Base-by-base conservation (phyloP, 2,113 vertebrate species). In the Sinocyclocheilus anophthalmus region DNA sequence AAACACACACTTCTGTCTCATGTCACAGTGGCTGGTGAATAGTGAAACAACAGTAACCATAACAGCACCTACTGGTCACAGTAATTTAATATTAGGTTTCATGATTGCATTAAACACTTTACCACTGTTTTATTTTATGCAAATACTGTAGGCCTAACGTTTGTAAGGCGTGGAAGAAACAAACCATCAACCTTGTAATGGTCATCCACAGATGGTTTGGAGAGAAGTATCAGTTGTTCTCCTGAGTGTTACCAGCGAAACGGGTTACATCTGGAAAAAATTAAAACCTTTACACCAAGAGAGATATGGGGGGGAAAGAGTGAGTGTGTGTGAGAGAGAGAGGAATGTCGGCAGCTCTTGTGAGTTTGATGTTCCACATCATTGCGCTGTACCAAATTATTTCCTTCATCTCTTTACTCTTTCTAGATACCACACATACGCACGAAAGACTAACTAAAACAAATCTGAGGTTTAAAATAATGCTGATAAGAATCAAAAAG, bases 251-350 rank as follows among this genome's bases (percentile, higher is more conserved):
- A 69, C 81, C 81, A 84, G 84, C 86, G 79, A 83, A 78, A 88
- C 83, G 89, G 91, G 85, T 50, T 75, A 92, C 94, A 95, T 95
- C 92, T 95, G 94, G 93, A 92, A 94, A 88, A 87, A 86, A 94
- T 95, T 93, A 90, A 85, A 89, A 86, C 90, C 73, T 83, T 87
- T 92, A 87, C 89, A 90, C 84, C 26, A n/a, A 83, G 30, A 14
- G 10, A 63, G 30, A 16, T 61, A 7, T 14, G 50, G 86, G 89
- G 85, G 85, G 85, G 48, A 0, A 10, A 10, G 8, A 10, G 10
- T 53, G 50, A 16, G 50, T 16, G 50, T 6, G 67, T 10, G 59
- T 4, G 59, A 42, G 45, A 22, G 84, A 70, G 24, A 72, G 78
- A 55, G 39, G 65, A 81, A 73, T 72, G 39, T 45, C 45, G 37